Base-by-base conservation (phyloP, 2,113 vertebrate genomes). In the Embiotoca jacksoni region DNA sequence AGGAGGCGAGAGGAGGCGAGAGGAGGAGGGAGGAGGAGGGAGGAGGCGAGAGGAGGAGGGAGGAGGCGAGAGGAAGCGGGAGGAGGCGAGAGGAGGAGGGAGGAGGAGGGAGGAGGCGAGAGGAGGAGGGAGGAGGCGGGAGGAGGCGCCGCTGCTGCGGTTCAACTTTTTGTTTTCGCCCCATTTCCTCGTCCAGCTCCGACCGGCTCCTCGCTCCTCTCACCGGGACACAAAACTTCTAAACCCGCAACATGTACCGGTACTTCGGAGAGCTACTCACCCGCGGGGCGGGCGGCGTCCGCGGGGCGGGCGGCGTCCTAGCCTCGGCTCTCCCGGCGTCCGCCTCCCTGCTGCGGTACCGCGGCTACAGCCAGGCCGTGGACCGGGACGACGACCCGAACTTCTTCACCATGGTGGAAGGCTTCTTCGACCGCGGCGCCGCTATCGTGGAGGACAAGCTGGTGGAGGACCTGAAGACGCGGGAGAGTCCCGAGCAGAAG, bases 341-440 rank as follows among this genome's bases (percentile, higher is more conserved):
- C 30, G 77, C 79, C 11, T 84, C 61, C 2, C 56, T 90, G 39
- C 79, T 85, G 88, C 88, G 91, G 65, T 58, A 86, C 73, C 96
- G 96, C 32, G 92, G 88, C 84, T 98, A 97, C 94, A 97, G 96
- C 84, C 94, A 96, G 78, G 95, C 94, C 72, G 94, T 88, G 63
- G 93, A 91, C 15, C 82, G 72, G 35, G 82, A 89, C 3, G 96
- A 96, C 74, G 96, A 99, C 91, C 97, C 97, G 1, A 98, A 98
- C 95, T 98, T 99, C 93, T 98, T 98, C 92, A 94, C 92, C 85
- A 98, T 98, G 98, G 98, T 99, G 85, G 97, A 98, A 92, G 97
- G 97, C 49, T 99, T 99, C 93, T 99, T 99, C 85, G 97, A 99
- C 86, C 95, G 95, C 0, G 97, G 98, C 6, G 96, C 97, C 54